These are phyloP conservation scores for Caenorhabditis inopinata DNA, from an alignment of 1,140 invertebrate species.

Conservation along the genomic window DNA sequence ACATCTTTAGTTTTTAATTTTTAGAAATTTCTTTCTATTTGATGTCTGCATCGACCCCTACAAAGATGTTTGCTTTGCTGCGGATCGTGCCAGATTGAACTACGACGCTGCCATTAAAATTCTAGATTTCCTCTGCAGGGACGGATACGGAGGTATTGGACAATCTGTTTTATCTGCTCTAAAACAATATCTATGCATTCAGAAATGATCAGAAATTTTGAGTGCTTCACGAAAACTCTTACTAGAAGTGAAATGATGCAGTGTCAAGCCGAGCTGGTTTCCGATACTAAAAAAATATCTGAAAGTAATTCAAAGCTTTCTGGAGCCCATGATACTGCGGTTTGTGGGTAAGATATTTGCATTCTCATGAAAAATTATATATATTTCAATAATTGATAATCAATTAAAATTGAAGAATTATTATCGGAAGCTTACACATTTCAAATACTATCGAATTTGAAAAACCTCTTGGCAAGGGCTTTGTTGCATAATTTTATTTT, in stretches of 20 bases:
- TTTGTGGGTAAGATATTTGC: constrained; percentile 43
- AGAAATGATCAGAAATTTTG: constrained; percentile 50
- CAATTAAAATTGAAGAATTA: too few relatives aligned
- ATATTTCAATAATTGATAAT: too few relatives aligned
- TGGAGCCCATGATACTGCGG: constrained; percentile 38
- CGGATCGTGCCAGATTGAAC: constrained; percentile 39
- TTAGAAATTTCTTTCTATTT: constrained; percentile 51
- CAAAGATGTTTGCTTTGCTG: constrained; percentile 47
- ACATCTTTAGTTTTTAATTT: background rate
- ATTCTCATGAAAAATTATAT: too few relatives aligned
- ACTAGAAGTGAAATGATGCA: constrained; percentile 54
- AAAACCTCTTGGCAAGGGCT: too few relatives aligned
- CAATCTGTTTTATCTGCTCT: background rate
- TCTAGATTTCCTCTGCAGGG: constrained; percentile 50
- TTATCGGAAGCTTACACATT: too few relatives aligned
- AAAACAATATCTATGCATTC: constrained; percentile 19
- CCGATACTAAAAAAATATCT: constrained; percentile 48
- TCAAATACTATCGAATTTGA: too few relatives aligned
- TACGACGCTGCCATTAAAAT: constrained; percentile 48
- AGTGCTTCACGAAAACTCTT: constrained; percentile 50
- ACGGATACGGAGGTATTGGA: constrained; percentile 44
- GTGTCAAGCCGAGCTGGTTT: constrained; percentile 51
- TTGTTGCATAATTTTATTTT: too few relatives aligned
- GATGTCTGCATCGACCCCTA: constrained; percentile 54
- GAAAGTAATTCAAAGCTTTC: constrained; percentile 14